phyloP scores from a whole-genome alignment of 2,797 vertebrate species.

The Geotrypetes seraphini region DNA sequence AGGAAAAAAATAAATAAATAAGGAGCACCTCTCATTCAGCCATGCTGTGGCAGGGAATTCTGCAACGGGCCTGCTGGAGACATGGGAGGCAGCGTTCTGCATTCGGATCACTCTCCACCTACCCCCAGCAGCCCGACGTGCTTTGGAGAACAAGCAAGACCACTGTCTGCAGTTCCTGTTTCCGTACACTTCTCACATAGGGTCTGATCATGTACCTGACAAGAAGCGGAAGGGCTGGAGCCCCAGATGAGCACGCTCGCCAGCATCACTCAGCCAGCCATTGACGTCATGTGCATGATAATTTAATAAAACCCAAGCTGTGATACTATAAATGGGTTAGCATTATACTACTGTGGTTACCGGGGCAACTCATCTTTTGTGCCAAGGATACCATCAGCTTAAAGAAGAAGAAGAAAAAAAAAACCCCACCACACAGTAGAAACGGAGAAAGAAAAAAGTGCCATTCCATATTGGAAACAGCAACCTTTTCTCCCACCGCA shows the following conservation, averaged over 20 bases:
- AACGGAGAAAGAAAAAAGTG: conserved; percentile 33
- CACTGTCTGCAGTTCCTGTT: conserved; percentile 25
- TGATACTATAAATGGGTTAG: conserved; percentile 45
- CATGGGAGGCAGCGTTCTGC: conserved; percentile 7
- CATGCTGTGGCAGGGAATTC: conserved; percentile 2
- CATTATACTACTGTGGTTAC: conserved; percentile 50
- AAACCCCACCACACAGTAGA: conserved; percentile 39
- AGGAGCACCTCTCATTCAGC: background rate
- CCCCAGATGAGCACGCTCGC: conserved; percentile 33
- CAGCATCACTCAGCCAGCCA: conserved; percentile 37
- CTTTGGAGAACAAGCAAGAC: conserved; percentile 21
- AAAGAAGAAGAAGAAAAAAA: conserved; percentile 42
- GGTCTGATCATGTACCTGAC: conserved; percentile 27
- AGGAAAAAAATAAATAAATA: no score
- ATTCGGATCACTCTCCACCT: conserved; percentile 1
- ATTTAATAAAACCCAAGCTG: conserved; percentile 47
- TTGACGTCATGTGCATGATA: conserved; percentile 37
- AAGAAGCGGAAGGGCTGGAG: conserved; percentile 26
- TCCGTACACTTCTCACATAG: conserved; percentile 25
- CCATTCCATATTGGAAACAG: conserved; percentile 25
- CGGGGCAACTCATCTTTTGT: conserved; percentile 51
- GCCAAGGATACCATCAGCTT: conserved; percentile 48
- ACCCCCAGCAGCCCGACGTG: conserved; percentile 19
- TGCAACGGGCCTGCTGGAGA: background rate
- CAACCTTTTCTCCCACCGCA: conserved; percentile 18